Evolutionary conservation across 2,113 vertebrate genomes (phyloP), one percentile per base, ranked within the genome.

Genomic region (Oplegnathus fasciatus): DNA sequence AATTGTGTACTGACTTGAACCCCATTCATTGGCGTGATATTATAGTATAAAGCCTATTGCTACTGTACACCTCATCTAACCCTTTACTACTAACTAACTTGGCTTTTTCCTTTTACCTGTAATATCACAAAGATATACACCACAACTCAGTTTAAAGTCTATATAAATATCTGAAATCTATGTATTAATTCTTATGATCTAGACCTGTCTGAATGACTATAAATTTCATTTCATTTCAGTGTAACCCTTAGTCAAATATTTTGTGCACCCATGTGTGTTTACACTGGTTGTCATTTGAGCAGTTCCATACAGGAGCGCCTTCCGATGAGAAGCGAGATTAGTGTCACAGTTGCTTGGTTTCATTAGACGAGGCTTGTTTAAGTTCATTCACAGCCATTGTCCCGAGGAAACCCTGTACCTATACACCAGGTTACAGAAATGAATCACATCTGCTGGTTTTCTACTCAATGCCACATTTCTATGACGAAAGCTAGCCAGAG

Each of bases 341-440:
- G 70, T n/a, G 82, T 88, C 80, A 61, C 8, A 55, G 71, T 82
- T 77, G 65, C 79, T 73, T 68, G 72, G 62, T 81, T 82, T 85
- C 70, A 82, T 73, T 48, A 28, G 40, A 64, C 57, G 60, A 82
- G 30, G 60, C 52, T 77, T 91, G 71, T 92, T 87, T 82, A 54
- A 68, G 44, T 86, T 84, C 20, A 37, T 62, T 75, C 48, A 1
- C 42, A 42, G 42, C 84, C 75, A 65, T 73, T 78, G 84, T 85
- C 73, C 61, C 42, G 74, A 57, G 60, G 69, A 71, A 85, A 60
- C 75, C 65, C 3, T 54, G 71, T 37, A 66, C 44, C 57, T 40
- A 54, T 3, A 26, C 15, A 32, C 37, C 80, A 72, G 22, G 24
- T 75, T 18, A 40, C 24, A 40, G 2, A 40, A 66, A 60, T 30